phyloP scores from a whole-genome alignment of 2,113 vertebrate species.

The Periophthalmodon schlosseri region DNA sequence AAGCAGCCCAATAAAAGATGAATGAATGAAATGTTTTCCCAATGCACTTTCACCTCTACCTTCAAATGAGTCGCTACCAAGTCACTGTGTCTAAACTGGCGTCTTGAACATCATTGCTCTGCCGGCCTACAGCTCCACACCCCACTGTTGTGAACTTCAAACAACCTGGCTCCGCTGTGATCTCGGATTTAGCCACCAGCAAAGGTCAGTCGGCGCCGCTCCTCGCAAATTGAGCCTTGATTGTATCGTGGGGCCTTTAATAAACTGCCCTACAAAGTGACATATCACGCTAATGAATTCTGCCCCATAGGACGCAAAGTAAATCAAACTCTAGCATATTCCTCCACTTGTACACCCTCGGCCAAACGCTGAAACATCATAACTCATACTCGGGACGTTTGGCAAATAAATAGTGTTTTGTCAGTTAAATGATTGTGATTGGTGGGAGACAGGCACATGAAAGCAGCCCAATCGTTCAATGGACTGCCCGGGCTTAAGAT shows the following conservation, averaged over 20 bases:
- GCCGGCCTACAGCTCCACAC: conserved; percentile 4
- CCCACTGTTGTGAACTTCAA: not conserved
- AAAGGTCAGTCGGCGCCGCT: not conserved
- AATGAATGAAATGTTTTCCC: not conserved
- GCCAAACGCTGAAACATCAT: conserved; percentile 1
- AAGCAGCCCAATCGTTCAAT: conserved; percentile 23
- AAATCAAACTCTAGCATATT: conserved; percentile 5
- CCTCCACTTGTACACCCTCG: conserved; percentile 1
- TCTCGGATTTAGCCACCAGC: conserved; percentile 9
- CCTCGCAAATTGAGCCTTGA: conserved; percentile 15
- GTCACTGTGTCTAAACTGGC: not conserved
- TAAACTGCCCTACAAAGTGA: conserved; percentile 4
- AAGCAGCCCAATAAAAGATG: not conserved
- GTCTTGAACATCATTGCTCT: not conserved
- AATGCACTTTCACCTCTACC: not conserved
- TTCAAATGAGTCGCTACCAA: not conserved
- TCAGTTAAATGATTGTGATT: conserved; percentile 10
- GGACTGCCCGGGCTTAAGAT: conserved; percentile 53
- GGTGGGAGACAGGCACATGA: conserved; percentile 3
- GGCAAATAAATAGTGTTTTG: conserved; percentile 1
- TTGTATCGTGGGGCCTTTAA: conserved; percentile 19
- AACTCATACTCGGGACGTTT: not conserved
- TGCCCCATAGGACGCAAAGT: conserved; percentile 5
- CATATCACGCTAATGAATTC: conserved; percentile 1
- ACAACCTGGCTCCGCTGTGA: conserved; percentile 5